Conservation (phyloP, 2,888 invertebrate genomes). For the Xylocampa areola region DNA sequence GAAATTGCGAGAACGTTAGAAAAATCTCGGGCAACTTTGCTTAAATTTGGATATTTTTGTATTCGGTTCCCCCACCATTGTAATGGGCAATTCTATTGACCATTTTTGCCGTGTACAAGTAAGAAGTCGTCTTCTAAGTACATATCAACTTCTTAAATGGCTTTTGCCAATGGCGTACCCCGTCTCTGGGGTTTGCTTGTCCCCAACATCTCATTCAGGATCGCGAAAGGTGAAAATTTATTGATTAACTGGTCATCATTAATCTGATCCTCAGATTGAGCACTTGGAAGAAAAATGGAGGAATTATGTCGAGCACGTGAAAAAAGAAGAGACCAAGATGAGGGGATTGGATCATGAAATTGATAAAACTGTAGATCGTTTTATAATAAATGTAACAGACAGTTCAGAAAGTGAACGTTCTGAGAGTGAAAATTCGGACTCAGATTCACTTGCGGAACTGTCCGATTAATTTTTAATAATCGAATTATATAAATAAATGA, state of each 20-base stretch:
- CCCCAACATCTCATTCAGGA: not conserved
- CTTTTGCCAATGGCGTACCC: not conserved
- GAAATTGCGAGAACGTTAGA: not conserved
- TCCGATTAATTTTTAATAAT: too few relatives aligned
- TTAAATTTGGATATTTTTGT: not conserved
- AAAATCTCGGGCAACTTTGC: not conserved
- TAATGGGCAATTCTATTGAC: not conserved
- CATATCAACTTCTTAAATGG: not conserved
- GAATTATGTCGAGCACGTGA: not conserved
- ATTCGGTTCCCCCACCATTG: not conserved
- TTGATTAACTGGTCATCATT: not conserved
- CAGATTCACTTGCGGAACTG: too few relatives aligned
- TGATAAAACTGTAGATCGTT: not conserved
- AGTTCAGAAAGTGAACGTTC: too few relatives aligned
- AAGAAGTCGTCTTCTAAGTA: not conserved
- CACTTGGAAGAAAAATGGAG: not conserved
- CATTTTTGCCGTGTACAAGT: too few relatives aligned
- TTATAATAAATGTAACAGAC: not conserved
- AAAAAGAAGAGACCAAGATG: not conserved
- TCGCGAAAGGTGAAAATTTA: not conserved
- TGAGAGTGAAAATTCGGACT: too few relatives aligned
- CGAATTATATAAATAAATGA: too few relatives aligned
- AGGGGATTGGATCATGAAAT: not conserved
- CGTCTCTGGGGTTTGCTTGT: not conserved
- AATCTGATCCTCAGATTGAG: too few relatives aligned